Evolutionary conservation across 2,113 vertebrate genomes (phyloP).

Genomic region (Phasianus colchicus): DNA sequence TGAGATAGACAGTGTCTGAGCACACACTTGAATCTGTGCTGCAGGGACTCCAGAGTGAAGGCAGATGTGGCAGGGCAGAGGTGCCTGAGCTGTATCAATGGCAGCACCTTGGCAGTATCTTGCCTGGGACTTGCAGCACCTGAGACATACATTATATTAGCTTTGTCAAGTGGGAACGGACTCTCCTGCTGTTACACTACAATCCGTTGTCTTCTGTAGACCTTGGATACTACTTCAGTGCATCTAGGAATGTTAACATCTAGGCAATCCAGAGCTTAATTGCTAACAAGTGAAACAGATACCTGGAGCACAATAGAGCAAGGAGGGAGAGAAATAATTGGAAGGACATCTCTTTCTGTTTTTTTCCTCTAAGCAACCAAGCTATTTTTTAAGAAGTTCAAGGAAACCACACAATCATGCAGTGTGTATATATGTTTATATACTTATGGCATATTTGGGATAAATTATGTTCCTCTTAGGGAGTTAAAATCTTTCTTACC

Average conservation of each 20-base stretch:
- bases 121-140: not conserved
- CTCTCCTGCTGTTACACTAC: not conserved
- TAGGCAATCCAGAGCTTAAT: not conserved
- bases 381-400: not conserved
- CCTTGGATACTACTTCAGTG: not conserved
- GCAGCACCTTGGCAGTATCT: not conserved
- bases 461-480: not conserved
- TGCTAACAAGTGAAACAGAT: not conserved
- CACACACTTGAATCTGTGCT: not conserved
- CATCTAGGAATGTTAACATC: not conserved
- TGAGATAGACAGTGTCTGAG: not conserved
- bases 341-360: not conserved
- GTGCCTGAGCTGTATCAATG: not conserved
- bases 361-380: not conserved
- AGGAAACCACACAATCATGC: constrained; percentile 5
- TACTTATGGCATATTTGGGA: constrained; percentile 6
- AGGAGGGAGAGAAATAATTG: not conserved
- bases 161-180: not conserved
- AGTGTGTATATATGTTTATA: not conserved
- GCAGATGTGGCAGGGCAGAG: not conserved
- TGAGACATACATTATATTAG: not conserved
- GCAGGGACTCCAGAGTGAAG: not conserved
- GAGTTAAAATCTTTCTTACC: constrained; percentile 7
- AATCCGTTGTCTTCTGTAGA: not conserved
- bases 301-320: not conserved